These are phyloP conservation scores for Trichonephila clavata DNA, from an alignment of 1,140 invertebrate species.

Conservation along the genomic window DNA sequence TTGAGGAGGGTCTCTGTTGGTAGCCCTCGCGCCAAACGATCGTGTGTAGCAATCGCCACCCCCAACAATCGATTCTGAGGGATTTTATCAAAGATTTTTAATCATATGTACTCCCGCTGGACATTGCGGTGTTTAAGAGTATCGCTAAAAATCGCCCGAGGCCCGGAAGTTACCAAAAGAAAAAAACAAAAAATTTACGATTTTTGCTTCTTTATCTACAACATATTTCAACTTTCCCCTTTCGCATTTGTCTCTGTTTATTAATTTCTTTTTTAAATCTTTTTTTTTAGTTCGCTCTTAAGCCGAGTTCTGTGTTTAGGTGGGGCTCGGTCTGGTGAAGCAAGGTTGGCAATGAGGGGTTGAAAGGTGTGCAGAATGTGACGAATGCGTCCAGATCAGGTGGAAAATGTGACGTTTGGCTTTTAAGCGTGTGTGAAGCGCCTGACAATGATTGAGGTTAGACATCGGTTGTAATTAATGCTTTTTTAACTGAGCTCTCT, in stretches of 20 bases:
- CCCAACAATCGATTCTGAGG: not conserved
- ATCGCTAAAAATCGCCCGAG: slow-evolving; percentile 26
- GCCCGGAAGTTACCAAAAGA: slow-evolving; percentile 60
- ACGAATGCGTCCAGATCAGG: slow-evolving; percentile 28
- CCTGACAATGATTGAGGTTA: slow-evolving; percentile 4
- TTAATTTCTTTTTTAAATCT: not conserved
- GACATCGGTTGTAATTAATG: not conserved
- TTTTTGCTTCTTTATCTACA: not conserved
- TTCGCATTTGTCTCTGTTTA: not conserved
- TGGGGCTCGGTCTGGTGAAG: not conserved
- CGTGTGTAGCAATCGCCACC: not conserved
- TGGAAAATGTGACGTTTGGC: slow-evolving; percentile 20
- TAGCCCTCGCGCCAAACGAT: not conserved
- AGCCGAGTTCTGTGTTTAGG: not conserved
- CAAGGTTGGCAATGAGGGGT: not conserved
- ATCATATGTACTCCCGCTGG: not conserved
- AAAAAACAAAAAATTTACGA: slow-evolving; percentile 35
- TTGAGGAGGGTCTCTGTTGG: not conserved
- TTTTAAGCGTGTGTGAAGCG: not conserved
- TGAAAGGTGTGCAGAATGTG: slow-evolving; percentile 65
- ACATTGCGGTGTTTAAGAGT: not conserved
- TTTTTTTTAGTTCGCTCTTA: not conserved
- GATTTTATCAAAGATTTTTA: slow-evolving; percentile 2
- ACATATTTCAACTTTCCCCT: slow-evolving; percentile 52
- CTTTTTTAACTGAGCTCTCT: not conserved